These are phyloP conservation scores for Platycercus adscitus DNA, from an alignment of 2,113 vertebrate species.

Conservation along the genomic window DNA sequence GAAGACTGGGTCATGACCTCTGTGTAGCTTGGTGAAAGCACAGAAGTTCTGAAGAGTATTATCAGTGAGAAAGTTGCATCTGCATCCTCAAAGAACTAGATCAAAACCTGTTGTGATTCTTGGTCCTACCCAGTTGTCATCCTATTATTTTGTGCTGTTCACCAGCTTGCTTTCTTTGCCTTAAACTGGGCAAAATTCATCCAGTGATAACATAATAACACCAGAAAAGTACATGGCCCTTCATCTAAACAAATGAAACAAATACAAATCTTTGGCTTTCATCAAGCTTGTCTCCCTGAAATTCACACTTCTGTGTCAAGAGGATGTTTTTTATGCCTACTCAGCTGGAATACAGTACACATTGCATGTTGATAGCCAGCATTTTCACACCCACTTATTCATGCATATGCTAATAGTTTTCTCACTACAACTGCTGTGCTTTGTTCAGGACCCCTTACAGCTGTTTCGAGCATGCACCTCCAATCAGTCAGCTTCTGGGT, in stretches of 20 bases:
- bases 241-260: conserved; percentile 20
- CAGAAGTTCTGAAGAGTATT: background rate
- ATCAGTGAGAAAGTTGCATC: background rate
- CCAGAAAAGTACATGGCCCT: accelerated
- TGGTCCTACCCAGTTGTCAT: background rate
- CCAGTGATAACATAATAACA: background rate
- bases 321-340: conserved; percentile 52
- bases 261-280: background rate
- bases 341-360: conserved; percentile 46
- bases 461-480: background rate
- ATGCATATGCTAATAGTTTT: conserved; percentile 62
- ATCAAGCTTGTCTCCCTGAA: conserved; percentile 34
- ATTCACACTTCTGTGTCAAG: conserved; percentile 57
- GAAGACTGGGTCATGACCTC: background rate
- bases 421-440: conserved; percentile 38
- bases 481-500: background rate
- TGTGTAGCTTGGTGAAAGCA: background rate
- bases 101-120: background rate
- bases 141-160: background rate
- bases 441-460: conserved; percentile 31
- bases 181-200: background rate
- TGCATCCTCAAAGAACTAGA: background rate
- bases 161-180: background rate
- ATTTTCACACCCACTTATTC: conserved; percentile 65
- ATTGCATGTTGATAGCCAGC: conserved; percentile 3